Evolutionary conservation across 2,888 invertebrate species (phyloP), one percentile per base, ranked within the genome.

Genomic region (Pachymerium ferrugineum): DNA sequence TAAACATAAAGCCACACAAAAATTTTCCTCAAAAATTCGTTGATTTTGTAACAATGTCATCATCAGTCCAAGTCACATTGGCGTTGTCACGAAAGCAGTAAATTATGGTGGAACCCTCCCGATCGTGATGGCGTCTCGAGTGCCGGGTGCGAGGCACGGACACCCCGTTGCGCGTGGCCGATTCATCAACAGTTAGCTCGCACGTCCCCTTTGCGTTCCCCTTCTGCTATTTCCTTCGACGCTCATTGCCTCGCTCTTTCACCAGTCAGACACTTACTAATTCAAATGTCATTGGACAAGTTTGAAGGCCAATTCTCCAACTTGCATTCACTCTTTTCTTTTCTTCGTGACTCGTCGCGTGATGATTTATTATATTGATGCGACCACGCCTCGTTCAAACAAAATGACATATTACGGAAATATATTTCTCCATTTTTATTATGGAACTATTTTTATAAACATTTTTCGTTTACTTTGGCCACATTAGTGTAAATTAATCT

Each of bases 291-390:
- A 47, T 47, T 47, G 16, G 3, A 47, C 16, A 22, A 14, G 16
- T 16, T 47, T 3, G 19, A 47, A 16, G 47, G n/a, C n/a, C n/a
- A n/a, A n/a, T n/a, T n/a, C n/a, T n/a, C n/a, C n/a, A n/a, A n/a
- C n/a, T n/a, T n/a, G n/a, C n/a, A n/a, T n/a, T n/a, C n/a, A n/a
- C n/a, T n/a, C n/a, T n/a, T n/a, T n/a, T n/a, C n/a, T n/a, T n/a
- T n/a, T n/a, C n/a, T n/a, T n/a, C n/a, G 47, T 47, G 47, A 47
- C 47, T 47, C n/a, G 47, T 47, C 47, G 47, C n/a, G 47, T 47
- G 47, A 47, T 47, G 16, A 47, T 47, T 47, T 47, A 47, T 47
- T 47, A 6, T 47, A 47, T 47, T 47, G 47, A 47, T 22, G 47
- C 47, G 19, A 47, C 47, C 47, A 47, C 47, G 47, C 47, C 47